Evolutionary conservation across 2,113 vertebrate species (phyloP).

Genomic region (Prunella fulvescens): DNA sequence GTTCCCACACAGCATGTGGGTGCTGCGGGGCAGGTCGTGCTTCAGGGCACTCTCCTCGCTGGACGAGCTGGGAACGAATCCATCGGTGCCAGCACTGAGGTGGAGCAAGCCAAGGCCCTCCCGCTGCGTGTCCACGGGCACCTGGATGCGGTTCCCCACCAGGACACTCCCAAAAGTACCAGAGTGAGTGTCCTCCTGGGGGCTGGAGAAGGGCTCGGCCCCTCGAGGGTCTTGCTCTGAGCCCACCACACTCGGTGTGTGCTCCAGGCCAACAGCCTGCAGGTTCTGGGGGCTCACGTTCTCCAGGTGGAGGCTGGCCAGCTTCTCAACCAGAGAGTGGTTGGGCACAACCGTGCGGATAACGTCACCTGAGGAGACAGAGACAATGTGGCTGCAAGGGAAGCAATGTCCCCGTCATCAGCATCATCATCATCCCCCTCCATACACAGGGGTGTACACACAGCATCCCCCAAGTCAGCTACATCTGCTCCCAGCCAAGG

Average conservation of each 20-base stretch:
- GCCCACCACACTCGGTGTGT: background rate
- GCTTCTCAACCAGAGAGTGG: conserved; percentile 83
- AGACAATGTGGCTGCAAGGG: background rate
- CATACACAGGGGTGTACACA: background rate
- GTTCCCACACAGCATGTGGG: conserved; percentile 90
- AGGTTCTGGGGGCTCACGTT: conserved; percentile 73
- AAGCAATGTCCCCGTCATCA: background rate
- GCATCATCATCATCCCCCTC: background rate
- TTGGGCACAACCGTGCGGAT: conserved; percentile 87
- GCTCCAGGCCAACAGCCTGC: conserved; percentile 37
- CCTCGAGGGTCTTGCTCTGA: conserved; percentile 57
- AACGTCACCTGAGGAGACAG: conserved; percentile 77
- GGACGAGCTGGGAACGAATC: conserved; percentile 31
- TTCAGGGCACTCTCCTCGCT: conserved; percentile 84
- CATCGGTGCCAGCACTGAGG: conserved; percentile 67
- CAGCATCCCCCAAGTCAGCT: background rate
- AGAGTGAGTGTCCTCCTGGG: conserved; percentile 80
- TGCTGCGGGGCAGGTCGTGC: conserved; percentile 86
- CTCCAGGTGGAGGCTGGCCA: conserved; percentile 85
- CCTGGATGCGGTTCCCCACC: conserved; percentile 95
- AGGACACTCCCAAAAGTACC: conserved; percentile 94
- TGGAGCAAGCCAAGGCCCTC: conserved; percentile 42
- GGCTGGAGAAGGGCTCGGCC: conserved; percentile 62
- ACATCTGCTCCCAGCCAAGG: background rate
- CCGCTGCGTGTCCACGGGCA: conserved; percentile 74